Conservation (phyloP, 2,888 invertebrate genomes). For the Atherix ibis region DNA sequence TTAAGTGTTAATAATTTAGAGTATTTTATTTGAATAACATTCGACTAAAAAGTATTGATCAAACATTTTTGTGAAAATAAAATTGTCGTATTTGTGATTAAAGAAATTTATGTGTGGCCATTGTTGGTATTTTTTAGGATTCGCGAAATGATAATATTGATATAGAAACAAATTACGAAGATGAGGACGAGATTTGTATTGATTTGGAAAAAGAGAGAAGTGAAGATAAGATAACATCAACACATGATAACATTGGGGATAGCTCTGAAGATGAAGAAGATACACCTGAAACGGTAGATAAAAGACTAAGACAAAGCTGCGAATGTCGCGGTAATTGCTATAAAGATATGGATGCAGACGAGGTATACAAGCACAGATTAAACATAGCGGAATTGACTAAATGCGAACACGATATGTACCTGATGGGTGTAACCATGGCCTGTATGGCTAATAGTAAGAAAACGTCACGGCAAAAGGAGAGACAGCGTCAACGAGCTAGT, state of each 20-base stretch:
- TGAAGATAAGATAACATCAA: neutral
- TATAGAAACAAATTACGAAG: too few species aligned
- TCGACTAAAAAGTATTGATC: too few species aligned
- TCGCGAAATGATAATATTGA: too few species aligned
- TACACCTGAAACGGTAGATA: conserved; percentile 50
- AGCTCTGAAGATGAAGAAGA: conserved; percentile 26
- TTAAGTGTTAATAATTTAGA: too few species aligned
- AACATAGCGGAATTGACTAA: conserved; percentile 67
- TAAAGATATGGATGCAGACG: conserved; percentile 54
- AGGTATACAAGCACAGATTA: conserved; percentile 56
- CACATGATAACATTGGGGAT: too few species aligned
- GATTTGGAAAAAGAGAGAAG: conserved; percentile 49
- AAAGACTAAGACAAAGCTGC: conserved; percentile 53
- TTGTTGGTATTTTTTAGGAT: too few species aligned
- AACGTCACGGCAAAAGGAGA: conserved; percentile 53
- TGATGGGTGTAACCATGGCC: conserved; percentile 75
- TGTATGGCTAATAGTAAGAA: conserved; percentile 48
- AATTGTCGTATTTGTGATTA: too few species aligned
- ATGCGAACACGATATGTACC: conserved; percentile 69
- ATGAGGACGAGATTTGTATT: too few species aligned
- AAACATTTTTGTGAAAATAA: too few species aligned
- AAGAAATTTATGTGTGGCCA: too few species aligned
- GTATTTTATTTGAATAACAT: too few species aligned
- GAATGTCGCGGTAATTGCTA: conserved; percentile 68
- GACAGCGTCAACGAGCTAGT: conserved; percentile 54